Evolutionary conservation across 2,888 invertebrate genomes (phyloP).

Genomic region (Dasypolia templi): DNA sequence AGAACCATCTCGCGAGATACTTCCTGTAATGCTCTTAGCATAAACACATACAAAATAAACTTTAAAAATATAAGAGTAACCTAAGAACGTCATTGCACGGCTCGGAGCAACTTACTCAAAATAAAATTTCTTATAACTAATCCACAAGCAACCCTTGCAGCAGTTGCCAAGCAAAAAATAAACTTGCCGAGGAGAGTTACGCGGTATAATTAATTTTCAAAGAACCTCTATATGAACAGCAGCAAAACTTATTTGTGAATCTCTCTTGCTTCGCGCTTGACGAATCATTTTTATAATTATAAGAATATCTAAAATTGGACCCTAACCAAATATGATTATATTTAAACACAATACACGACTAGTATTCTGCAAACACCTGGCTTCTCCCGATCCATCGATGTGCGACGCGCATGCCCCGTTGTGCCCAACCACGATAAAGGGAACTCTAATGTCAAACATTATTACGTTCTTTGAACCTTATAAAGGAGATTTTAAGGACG

Average conservation of each 20-base stretch:
- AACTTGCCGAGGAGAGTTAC: slow-evolving; percentile 11
- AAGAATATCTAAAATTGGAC: slow-evolving; percentile 22
- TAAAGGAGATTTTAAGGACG: slow-evolving; percentile 61
- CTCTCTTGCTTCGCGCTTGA: not conserved
- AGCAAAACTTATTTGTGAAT: not conserved
- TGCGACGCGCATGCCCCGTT: slow-evolving; percentile 77
- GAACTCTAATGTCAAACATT: slow-evolving; percentile 65
- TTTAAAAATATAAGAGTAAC: not conserved
- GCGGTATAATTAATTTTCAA: slow-evolving; percentile 23
- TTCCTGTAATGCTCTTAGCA: not conserved
- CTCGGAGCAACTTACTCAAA: slow-evolving; percentile 21
- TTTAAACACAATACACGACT: slow-evolving; percentile 46
- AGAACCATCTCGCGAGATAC: not conserved
- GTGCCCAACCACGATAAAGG: slow-evolving; percentile 65
- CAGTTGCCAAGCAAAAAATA: slow-evolving; percentile 32
- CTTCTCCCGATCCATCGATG: slow-evolving; percentile 70
- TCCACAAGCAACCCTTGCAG: slow-evolving; percentile 27
- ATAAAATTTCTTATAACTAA: slow-evolving; percentile 41
- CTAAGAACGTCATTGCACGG: not conserved
- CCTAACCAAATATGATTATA: slow-evolving; percentile 39
- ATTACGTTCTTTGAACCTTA: slow-evolving; percentile 65
- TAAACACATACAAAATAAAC: not conserved
- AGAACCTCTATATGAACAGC: not conserved
- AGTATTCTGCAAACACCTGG: slow-evolving; percentile 58
- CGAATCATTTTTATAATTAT: not conserved